Base-by-base conservation (phyloP, 2,888 invertebrate genomes). In the Pyrrhia umbra region DNA sequence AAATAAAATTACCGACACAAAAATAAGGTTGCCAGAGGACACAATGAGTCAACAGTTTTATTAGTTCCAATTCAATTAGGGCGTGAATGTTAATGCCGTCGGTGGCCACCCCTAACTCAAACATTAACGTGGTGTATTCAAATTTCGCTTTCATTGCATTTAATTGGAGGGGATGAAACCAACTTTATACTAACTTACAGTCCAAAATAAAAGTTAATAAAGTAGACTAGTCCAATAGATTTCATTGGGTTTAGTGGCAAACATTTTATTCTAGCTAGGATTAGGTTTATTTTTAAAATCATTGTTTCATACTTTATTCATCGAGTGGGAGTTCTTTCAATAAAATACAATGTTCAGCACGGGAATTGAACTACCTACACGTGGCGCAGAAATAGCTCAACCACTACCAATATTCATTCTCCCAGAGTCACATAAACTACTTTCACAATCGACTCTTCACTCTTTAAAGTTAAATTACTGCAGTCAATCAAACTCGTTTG, bases 91-190 rank as follows among this genome's bases (percentile, higher is more conserved):
- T 75, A 75, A 75, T 56, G 59, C 16, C 57, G 66, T 55, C 58
- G 57, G 49, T 50, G 43, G 60, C 57, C 75, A 58, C 57, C 68
- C 77, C 62, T 71, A 62, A 72, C 30, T 76, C 56, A 60, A 60
- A 64, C 64, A 62, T 66, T 59, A 64, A 52, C 40, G 45, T 51
- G 43, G 34, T 56, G 54, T 75, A 69, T 58, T 65, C 55, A 55
- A 79, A 77, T 79, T 68, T 71, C 68, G 77, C 70, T 80, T 75
- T 75, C 70, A 75, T 71, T 50, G 62, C 63, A 64, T 67, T 73
- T 67, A 68, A 68, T 73, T 75, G 68, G 68, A 60, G 65, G 67
- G 79, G 49, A 59, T 70, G 71, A 66, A 74, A 63, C 73, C 47
- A 58, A 57, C 51, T 55, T 39, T 27, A 52, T 49, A 30, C 13